Percentiles rank a stretch among this genome's conserved stretches.
Evolutionary conservation across 2,888 invertebrate species (phyloP).

Genomic region (Eupithecia abbreviata): DNA sequence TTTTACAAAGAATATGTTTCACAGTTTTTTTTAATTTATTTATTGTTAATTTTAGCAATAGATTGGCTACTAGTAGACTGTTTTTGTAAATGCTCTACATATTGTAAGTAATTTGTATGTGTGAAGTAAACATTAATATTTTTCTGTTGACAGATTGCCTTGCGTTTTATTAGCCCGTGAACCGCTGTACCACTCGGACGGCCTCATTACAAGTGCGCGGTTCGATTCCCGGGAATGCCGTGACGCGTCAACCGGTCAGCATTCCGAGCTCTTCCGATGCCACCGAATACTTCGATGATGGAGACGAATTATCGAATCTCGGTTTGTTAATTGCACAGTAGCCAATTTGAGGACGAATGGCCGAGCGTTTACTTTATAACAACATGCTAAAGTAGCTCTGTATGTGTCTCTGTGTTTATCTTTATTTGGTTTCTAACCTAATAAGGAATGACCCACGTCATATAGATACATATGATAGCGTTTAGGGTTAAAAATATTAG

Average conservation of each 20-base stretch:
- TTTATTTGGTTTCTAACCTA: not conserved
- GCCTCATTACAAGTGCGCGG: constrained; percentile 22
- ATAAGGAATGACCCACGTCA: not conserved
- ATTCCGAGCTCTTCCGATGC: constrained; percentile 28
- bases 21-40: too few relatives aligned
- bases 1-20: too few relatives aligned
- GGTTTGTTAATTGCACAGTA: not conserved
- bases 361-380: not conserved
- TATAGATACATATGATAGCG: not conserved
- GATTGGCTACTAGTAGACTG: too few relatives aligned
- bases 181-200: not conserved
- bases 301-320: constrained; percentile 4
- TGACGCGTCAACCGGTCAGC: constrained; percentile 40
- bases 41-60: too few relatives aligned
- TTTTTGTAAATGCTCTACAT: not conserved
- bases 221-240: constrained; percentile 23
- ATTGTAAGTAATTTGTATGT: not conserved
- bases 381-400: not conserved
- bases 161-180: not conserved
- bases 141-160: not conserved
- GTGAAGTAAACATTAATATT: not conserved
- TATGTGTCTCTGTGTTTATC: not conserved
- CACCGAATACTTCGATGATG: not conserved
- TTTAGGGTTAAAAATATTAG: too few relatives aligned
- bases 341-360: not conserved